A percentile compares a stretch with the other conserved stretches of the same genome.
These are phyloP conservation scores for Onychomys leucogaster DNA, from an alignment of 2,797 vertebrate species.

Conservation along the genomic window DNA sequence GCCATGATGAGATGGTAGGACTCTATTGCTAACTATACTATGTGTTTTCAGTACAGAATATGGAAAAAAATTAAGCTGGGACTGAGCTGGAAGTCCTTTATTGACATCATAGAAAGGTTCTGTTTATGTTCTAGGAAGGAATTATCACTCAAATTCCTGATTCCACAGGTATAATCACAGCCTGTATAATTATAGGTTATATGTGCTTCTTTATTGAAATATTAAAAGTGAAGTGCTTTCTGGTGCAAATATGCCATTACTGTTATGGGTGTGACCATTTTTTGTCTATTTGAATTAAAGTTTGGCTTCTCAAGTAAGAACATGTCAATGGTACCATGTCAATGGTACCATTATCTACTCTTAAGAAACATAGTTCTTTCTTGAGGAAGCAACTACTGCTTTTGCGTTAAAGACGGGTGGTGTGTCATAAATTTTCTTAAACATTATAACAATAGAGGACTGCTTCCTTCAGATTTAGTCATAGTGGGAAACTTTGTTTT, in stretches of 20 bases:
- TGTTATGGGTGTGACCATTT: not conserved
- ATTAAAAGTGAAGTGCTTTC: not conserved
- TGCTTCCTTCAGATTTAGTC: not conserved
- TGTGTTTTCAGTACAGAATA: no score
- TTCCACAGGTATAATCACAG: no score
- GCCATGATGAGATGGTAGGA: not conserved
- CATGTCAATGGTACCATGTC: no score
- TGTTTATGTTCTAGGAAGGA: not conserved
- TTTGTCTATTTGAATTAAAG: not conserved
- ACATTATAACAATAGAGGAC: not conserved
- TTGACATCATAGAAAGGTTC: not conserved
- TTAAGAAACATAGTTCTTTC: not conserved
- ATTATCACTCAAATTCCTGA: not conserved
- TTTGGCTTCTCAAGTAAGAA: not conserved
- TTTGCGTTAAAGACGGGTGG: not conserved
- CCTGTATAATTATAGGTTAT: no score
- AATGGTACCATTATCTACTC: not conserved
- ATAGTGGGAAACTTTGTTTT: not conserved
- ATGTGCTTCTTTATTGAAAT: not conserved
- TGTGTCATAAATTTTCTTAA: not conserved
- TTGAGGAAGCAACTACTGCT: not conserved
- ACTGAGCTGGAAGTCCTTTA: not conserved
- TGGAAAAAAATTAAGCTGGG: not conserved
- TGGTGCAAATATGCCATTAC: not conserved
- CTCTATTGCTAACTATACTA: not conserved